These are phyloP conservation scores for Oxystoma pomonae DNA, from an alignment of 2,888 invertebrate species.

Conservation along the genomic window DNA sequence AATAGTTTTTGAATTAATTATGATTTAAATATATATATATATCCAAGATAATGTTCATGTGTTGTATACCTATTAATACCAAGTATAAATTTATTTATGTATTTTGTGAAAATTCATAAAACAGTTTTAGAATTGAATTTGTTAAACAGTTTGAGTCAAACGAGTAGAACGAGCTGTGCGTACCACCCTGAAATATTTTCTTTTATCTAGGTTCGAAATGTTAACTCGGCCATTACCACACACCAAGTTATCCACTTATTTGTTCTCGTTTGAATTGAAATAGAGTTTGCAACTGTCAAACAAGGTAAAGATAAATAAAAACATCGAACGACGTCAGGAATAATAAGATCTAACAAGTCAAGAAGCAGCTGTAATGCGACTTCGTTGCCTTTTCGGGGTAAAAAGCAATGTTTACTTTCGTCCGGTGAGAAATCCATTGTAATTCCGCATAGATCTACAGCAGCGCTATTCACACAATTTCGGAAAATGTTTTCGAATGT, in stretches of 20 bases:
- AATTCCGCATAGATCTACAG: not conserved
- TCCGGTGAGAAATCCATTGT: not conserved
- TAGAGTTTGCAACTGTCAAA: slow-evolving; percentile 16
- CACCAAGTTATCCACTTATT: not conserved
- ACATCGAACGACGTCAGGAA: slow-evolving; percentile 17
- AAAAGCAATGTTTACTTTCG: slow-evolving; percentile 2
- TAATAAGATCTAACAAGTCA: slow-evolving; percentile 16
- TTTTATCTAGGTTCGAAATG: too few species aligned
- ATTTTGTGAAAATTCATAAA: too few species aligned
- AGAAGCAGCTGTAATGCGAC: slow-evolving; percentile 14
- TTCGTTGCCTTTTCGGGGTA: slow-evolving; percentile 8
- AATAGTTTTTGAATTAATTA: too few species aligned
- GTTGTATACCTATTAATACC: too few species aligned
- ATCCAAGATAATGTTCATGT: too few species aligned
- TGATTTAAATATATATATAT: too few species aligned
- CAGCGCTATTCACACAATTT: slow-evolving; percentile 2
- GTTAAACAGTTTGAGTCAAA: too few species aligned
- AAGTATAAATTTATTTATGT: too few species aligned
- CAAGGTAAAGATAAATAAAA: slow-evolving; percentile 20
- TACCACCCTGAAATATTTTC: too few species aligned
- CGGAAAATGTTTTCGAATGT: not conserved
- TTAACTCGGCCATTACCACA: not conserved
- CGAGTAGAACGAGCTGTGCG: too few species aligned
- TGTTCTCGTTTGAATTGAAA: slow-evolving; percentile 1
- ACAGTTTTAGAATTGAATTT: too few species aligned